Percentiles rank a stretch among this genome's conserved stretches.
These are phyloP conservation scores for Pteronotus mesoamericanus DNA, from an alignment of 2,797 vertebrate genomes.

Conservation along the genomic window DNA sequence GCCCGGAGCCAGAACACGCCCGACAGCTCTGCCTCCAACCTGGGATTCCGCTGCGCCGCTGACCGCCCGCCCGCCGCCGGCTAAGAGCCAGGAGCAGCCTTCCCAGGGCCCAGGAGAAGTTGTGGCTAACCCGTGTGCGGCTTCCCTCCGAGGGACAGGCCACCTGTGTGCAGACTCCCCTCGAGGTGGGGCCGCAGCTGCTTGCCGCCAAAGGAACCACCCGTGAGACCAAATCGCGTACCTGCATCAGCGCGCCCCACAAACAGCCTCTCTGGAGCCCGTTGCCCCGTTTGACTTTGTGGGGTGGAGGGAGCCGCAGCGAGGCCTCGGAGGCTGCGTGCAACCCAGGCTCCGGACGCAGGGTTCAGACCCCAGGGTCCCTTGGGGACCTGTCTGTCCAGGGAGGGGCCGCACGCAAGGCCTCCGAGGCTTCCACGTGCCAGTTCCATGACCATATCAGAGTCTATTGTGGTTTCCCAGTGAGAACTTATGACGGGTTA, in stretches of 20 bases:
- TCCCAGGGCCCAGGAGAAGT: background rate
- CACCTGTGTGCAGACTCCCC: background rate
- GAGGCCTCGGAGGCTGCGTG: background rate
- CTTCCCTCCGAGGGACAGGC: background rate
- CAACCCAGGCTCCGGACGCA: background rate
- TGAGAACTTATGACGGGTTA: slow-evolving; percentile 49
- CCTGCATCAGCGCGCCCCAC: no score
- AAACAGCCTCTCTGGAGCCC: background rate
- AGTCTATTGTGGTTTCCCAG: slow-evolving; percentile 37
- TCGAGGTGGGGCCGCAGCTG: background rate
- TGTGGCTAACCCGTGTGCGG: background rate
- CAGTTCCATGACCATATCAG: background rate
- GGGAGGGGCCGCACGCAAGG: no score
- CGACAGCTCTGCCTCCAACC: slow-evolving; percentile 95
- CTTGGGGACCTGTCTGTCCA: background rate
- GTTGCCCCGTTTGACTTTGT: background rate
- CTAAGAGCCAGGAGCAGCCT: background rate
- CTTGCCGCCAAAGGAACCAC: slow-evolving; percentile 45
- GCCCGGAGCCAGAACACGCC: slow-evolving; percentile 97
- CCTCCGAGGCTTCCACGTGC: background rate
- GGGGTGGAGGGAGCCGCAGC: background rate
- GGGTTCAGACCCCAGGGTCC: background rate
- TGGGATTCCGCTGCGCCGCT: slow-evolving; percentile 95
- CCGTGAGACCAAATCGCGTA: slow-evolving; percentile 2
- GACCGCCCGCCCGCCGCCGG: background rate